Evolutionary conservation across 2,888 invertebrate genomes (phyloP).

Genomic region (Apamea epomidion): DNA sequence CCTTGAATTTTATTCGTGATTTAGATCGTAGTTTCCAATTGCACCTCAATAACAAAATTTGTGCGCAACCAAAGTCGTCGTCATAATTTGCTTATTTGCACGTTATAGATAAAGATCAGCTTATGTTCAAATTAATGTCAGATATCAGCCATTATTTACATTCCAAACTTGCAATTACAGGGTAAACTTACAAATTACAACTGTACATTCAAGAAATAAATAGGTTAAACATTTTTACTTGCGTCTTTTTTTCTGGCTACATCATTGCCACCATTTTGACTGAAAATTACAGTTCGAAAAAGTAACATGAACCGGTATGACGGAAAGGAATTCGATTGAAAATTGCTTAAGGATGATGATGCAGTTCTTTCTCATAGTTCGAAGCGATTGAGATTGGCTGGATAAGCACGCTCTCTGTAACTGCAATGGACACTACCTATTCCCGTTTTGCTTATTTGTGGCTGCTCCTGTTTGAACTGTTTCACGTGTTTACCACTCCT

Average conservation of each 20-base stretch:
- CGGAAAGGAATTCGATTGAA: not conserved
- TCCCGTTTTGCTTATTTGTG: too few species aligned
- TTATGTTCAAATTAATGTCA: slow-evolving; percentile 30
- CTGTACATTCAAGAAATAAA: not conserved
- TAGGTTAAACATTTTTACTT: not conserved
- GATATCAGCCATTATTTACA: slow-evolving; percentile 21
- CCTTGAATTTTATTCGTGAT: slow-evolving; percentile 38
- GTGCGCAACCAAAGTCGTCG: slow-evolving; percentile 14
- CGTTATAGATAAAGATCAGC: slow-evolving; percentile 43
- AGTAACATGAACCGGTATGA: not conserved
- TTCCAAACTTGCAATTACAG: slow-evolving; percentile 23
- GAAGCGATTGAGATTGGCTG: too few species aligned
- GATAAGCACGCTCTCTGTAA: too few species aligned
- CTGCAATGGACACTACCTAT: too few species aligned
- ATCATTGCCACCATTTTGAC: not conserved
- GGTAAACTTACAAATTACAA: slow-evolving; percentile 11
- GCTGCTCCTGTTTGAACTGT: too few species aligned
- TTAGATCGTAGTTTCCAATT: slow-evolving; percentile 18
- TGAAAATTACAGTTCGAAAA: not conserved
- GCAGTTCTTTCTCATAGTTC: too few species aligned
- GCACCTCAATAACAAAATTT: slow-evolving; percentile 23
- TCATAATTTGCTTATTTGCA: slow-evolving; percentile 38
- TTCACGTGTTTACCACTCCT: not conserved
- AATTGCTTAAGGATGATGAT: not conserved
- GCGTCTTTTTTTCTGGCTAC: not conserved